Evolutionary conservation across 2,797 vertebrate genomes (phyloP).

Genomic region (Pempheris klunzingeri): DNA sequence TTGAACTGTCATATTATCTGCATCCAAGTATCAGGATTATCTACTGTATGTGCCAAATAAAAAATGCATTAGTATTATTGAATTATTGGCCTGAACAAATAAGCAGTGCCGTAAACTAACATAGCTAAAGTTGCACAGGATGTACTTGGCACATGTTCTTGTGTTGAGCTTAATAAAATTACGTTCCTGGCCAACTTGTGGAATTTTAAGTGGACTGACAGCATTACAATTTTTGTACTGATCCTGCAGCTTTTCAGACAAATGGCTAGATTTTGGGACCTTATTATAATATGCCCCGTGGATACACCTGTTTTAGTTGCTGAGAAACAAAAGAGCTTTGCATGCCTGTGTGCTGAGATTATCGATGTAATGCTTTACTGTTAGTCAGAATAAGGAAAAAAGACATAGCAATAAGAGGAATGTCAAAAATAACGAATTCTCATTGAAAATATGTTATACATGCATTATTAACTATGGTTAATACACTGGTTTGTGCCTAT

Average conservation of each 20-base stretch:
- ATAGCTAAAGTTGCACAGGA: slow-evolving; percentile 7
- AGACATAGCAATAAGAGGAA: neutral
- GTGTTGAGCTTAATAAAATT: slow-evolving; percentile 1
- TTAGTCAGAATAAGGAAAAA: neutral
- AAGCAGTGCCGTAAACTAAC: neutral
- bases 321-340: slow-evolving; percentile 44
- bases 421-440: neutral
- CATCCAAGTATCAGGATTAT: neutral
- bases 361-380: neutral
- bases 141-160: neutral
- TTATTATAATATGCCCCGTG: slow-evolving; percentile 29
- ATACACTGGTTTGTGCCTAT: neutral
- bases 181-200: neutral
- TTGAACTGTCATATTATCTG: neutral
- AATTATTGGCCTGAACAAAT: neutral
- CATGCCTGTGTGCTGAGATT: slow-evolving; percentile 1
- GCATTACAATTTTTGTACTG: neutral
- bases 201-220: slow-evolving; percentile 15
- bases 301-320: slow-evolving; percentile 33
- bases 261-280: neutral
- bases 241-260: slow-evolving; percentile 33
- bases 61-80: neutral
- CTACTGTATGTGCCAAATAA: neutral
- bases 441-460: slow-evolving; percentile 20
- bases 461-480: slow-evolving; percentile 5